A percentile compares a stretch with the other conserved stretches of the same genome.
Evolutionary conservation across 2,113 vertebrate species (phyloP).

Genomic region (Notothenia coriiceps): DNA sequence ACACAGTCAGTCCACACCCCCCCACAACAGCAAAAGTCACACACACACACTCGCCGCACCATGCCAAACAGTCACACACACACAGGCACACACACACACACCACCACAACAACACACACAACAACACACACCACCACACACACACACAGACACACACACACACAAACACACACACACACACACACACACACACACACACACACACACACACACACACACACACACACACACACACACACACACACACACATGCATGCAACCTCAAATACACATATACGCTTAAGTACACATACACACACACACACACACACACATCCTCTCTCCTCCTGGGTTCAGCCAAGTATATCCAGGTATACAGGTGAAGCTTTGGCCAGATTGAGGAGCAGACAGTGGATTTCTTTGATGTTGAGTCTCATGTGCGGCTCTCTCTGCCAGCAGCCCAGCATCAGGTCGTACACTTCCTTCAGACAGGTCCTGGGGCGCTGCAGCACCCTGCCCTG

Average conservation of each 20-base stretch:
- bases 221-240: conserved; percentile 25
- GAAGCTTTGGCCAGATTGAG: conserved; percentile 98
- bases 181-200: conserved; percentile 25
- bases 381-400: conserved; percentile 95
- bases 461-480: conserved; percentile 96
- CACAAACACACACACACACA: conserved; percentile 31
- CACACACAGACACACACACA: too few species aligned
- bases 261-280: too few species aligned
- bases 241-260: conserved; percentile 24
- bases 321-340: conserved; percentile 86
- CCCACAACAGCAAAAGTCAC: too few species aligned
- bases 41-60: too few species aligned
- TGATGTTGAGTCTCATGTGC: conserved; percentile 98
- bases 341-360: conserved; percentile 98
- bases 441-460: conserved; percentile 99
- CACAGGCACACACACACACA: too few species aligned
- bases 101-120: too few species aligned
- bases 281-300: conserved; percentile 24
- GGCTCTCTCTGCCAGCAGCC: conserved; percentile 99
- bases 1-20: too few species aligned
- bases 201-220: conserved; percentile 25
- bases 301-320: conserved; percentile 10
- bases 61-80: too few species aligned
- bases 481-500: conserved; percentile 98
- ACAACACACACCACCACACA: too few species aligned